Evolutionary conservation across 2,113 vertebrate species (phyloP).

Genomic region (Vicugna pacos): DNA sequence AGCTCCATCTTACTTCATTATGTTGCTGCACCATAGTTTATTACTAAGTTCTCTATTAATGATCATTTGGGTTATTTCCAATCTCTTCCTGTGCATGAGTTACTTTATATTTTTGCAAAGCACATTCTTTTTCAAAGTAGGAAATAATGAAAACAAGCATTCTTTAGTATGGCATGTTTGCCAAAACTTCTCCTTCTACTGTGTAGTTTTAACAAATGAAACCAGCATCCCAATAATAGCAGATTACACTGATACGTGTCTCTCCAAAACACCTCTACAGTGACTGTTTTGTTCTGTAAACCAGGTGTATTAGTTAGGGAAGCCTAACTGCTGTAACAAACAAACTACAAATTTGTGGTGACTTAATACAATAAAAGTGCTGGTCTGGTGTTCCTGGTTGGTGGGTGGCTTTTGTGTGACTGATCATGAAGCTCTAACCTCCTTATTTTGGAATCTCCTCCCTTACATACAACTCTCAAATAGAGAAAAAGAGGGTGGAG

Average conservation of each 20-base stretch:
- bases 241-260: background rate
- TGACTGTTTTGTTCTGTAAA: background rate
- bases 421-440: background rate
- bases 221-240: background rate
- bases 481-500: background rate
- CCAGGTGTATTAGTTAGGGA: background rate
- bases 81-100: background rate
- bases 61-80: background rate
- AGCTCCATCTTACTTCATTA: background rate
- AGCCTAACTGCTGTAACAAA: background rate
- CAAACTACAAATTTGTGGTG: background rate
- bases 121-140: background rate
- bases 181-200: background rate
- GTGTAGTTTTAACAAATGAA: background rate
- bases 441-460: background rate
- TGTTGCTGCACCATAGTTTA: background rate
- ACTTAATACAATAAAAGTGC: background rate
- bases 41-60: background rate
- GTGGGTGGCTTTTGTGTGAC: background rate
- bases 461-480: background rate
- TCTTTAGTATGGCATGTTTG: background rate
- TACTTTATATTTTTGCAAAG: background rate
- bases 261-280: background rate
- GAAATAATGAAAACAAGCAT: background rate
- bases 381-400: background rate